These are phyloP conservation scores for Aleiodes alternator DNA, from an alignment of 2,888 invertebrate genomes.

Conservation along the genomic window DNA sequence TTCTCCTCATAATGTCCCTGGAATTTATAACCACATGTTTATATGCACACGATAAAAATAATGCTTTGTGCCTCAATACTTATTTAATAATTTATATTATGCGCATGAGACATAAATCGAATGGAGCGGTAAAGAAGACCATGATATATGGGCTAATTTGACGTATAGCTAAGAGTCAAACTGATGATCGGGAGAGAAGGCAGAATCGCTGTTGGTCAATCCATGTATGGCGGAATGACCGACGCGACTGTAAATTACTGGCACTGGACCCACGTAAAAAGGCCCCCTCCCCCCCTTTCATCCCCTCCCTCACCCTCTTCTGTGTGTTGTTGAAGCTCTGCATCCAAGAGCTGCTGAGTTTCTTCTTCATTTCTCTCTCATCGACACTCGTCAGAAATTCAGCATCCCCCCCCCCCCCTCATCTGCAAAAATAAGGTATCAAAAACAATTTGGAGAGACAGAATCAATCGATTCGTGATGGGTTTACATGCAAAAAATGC, in stretches of 20 bases:
- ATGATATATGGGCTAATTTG: constrained; percentile 75
- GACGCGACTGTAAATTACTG: constrained; percentile 75
- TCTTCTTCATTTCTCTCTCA: constrained; percentile 27
- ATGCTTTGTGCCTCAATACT: constrained; percentile 51
- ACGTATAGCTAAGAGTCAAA: constrained; percentile 70
- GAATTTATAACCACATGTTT: neutral
- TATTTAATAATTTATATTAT: constrained; percentile 75
- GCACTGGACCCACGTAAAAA: constrained; percentile 70
- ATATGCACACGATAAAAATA: neutral
- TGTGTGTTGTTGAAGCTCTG: no score
- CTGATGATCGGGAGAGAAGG: constrained; percentile 59
- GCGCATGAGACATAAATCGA: constrained; percentile 73
- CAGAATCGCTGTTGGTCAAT: constrained; percentile 47
- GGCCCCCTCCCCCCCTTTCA: constrained; percentile 51
- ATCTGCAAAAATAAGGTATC: neutral
- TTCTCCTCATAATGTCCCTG: neutral
- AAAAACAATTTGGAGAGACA: constrained; percentile 11
- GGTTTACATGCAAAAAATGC: constrained; percentile 46
- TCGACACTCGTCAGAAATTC: constrained; percentile 38
- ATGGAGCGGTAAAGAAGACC: constrained; percentile 68
- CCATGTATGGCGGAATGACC: constrained; percentile 73
- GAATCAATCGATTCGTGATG: constrained; percentile 40
- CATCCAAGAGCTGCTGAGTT: constrained; percentile 5
- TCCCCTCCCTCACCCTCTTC: constrained; percentile 31
- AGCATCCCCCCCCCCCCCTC: neutral